These are phyloP conservation scores for Octomys mimax DNA, from an alignment of 2,797 vertebrate genomes.

Conservation along the genomic window DNA sequence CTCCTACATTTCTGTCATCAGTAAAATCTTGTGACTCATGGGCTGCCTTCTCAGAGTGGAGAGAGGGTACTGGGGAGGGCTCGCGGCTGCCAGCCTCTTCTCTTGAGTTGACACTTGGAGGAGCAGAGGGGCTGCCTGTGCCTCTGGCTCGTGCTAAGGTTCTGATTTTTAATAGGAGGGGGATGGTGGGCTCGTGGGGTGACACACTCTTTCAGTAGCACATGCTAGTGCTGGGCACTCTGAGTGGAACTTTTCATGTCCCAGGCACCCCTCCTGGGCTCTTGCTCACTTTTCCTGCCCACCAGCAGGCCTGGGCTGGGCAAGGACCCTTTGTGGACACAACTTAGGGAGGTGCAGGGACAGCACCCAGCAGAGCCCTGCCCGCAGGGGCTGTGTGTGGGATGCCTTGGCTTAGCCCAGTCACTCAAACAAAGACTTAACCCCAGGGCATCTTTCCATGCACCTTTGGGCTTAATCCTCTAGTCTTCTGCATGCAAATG, in stretches of 20 bases:
- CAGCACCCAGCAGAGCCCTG: too few relatives aligned
- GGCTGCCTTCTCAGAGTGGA: neutral
- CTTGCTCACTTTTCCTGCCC: neutral
- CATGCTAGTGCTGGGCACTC: neutral
- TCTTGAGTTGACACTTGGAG: neutral
- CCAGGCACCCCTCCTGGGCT: accelerated
- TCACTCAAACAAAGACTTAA: constrained; percentile 55
- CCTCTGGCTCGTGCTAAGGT: neutral
- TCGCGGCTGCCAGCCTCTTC: neutral
- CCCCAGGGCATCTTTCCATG: constrained; percentile 28
- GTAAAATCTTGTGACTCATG: neutral
- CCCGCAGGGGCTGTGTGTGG: neutral
- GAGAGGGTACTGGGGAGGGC: too few relatives aligned
- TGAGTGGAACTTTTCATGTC: neutral
- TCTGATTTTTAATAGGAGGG: neutral
- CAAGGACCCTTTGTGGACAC: neutral
- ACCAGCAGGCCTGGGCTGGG: neutral
- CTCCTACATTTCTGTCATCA: neutral
- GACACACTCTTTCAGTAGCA: neutral
- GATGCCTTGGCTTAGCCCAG: neutral
- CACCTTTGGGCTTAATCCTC: constrained; percentile 57
- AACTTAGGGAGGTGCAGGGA: neutral
- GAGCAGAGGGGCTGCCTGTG: neutral
- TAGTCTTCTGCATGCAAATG: constrained; percentile 66
- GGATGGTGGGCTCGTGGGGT: neutral